Evolutionary conservation across 2,797 vertebrate genomes (phyloP).

Genomic region (Periparus ater): DNA sequence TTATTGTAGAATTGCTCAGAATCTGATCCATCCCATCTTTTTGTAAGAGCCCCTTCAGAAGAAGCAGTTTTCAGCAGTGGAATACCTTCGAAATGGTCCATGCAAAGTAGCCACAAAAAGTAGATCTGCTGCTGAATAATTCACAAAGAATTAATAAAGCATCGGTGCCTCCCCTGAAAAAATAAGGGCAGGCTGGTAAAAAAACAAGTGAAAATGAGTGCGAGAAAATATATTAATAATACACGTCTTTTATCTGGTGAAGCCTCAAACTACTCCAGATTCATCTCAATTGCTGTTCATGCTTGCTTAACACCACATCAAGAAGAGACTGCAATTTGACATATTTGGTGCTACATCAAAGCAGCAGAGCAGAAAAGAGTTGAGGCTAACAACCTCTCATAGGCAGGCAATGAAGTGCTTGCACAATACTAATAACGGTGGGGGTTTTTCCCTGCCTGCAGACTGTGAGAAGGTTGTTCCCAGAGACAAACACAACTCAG

Average conservation of each 20-base stretch:
- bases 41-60: not conserved
- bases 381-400: not conserved
- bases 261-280: not conserved
- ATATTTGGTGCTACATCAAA: slow-evolving; percentile 27
- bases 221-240: not conserved
- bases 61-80: not conserved
- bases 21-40: not conserved
- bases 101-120: not conserved
- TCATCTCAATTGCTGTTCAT: not conserved
- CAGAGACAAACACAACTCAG: not conserved
- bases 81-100: not conserved
- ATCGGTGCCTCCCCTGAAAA: not conserved
- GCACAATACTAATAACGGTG: not conserved
- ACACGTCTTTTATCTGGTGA: not conserved
- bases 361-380: not conserved
- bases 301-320: not conserved
- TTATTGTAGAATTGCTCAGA: not conserved
- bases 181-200: not conserved
- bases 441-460: not conserved
- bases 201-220: not conserved
- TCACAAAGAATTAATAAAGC: not conserved
- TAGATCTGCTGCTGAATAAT: not conserved
- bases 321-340: not conserved
- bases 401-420: not conserved
- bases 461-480: not conserved